These are phyloP conservation scores for Sciurus vulgaris DNA, from an alignment of 2,797 vertebrate genomes.

Conservation along the genomic window DNA sequence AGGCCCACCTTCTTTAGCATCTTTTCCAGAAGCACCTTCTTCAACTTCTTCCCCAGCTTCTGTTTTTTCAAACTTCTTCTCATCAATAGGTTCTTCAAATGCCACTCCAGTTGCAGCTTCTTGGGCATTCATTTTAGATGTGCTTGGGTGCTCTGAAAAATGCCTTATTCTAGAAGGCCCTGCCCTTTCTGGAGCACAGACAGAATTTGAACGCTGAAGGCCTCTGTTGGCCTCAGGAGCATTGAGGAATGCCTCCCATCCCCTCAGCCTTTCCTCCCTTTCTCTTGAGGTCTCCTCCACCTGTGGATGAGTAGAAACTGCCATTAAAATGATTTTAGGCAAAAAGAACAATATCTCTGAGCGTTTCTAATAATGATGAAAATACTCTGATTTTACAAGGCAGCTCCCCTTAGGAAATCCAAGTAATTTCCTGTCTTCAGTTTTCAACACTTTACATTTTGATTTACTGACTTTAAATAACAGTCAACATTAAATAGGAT, in stretches of 20 bases:
- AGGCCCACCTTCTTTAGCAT: conserved; percentile 28
- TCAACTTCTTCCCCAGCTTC: conserved; percentile 71
- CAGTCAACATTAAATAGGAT: not conserved
- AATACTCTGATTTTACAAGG: not conserved
- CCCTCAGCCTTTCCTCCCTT: conserved; percentile 96
- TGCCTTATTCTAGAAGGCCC: conserved; percentile 81
- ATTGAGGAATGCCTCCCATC: conserved; percentile 93
- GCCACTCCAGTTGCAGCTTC: conserved; percentile 68
- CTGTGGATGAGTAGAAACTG: conserved; percentile 84
- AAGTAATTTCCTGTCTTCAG: conserved; percentile 16
- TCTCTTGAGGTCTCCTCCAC: conserved; percentile 96
- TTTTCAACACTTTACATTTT: conserved; percentile 41
- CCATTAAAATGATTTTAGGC: conserved; percentile 37
- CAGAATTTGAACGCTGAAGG: conserved; percentile 76
- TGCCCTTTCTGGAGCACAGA: conserved; percentile 77
- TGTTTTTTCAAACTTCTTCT: conserved; percentile 77
- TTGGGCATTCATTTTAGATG: conserved; percentile 57
- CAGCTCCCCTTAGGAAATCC: conserved; percentile 13
- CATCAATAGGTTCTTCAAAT: conserved; percentile 70
- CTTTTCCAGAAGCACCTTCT: conserved; percentile 66
- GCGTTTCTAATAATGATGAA: not conserved
- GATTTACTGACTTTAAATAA: not conserved
- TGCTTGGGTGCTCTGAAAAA: conserved; percentile 75
- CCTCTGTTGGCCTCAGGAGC: conserved; percentile 79
- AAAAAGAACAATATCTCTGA: conserved; percentile 23